Evolutionary conservation across 2,888 invertebrate species (phyloP).

Genomic region (Lypha dubia): DNA sequence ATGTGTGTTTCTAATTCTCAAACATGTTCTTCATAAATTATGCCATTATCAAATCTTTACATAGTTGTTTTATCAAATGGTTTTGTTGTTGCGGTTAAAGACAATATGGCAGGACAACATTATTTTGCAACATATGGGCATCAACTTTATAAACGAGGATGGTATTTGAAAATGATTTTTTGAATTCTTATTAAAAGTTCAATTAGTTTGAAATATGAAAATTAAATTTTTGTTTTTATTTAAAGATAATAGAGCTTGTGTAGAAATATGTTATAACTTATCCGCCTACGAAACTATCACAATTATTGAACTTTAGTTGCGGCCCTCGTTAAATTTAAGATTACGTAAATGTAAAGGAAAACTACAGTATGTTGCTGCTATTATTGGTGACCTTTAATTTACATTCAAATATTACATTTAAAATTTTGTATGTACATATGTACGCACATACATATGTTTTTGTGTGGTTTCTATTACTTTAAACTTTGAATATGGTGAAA

Average conservation of each 20-base stretch:
- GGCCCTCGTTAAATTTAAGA: neutral
- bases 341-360: neutral
- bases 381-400: conserved; percentile 31
- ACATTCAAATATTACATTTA: conserved; percentile 16
- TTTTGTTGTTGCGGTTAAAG: conserved; percentile 32
- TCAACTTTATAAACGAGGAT: neutral
- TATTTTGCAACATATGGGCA: neutral
- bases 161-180: neutral
- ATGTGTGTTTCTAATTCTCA: conserved; percentile 21
- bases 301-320: neutral
- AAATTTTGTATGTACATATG: neutral
- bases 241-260: no score
- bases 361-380: neutral
- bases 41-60: conserved; percentile 8
- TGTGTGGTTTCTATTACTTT: no score
- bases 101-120: conserved; percentile 1
- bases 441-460: neutral
- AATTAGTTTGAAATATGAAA: no score
- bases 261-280: no score
- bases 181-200: no score
- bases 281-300: no score
- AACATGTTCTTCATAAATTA: conserved; percentile 31
- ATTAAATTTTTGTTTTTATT: no score
- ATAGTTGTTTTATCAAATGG: neutral
- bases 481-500: no score